Base-by-base conservation (phyloP, 1,140 invertebrate genomes). In the Drosophila kikkawai region DNA sequence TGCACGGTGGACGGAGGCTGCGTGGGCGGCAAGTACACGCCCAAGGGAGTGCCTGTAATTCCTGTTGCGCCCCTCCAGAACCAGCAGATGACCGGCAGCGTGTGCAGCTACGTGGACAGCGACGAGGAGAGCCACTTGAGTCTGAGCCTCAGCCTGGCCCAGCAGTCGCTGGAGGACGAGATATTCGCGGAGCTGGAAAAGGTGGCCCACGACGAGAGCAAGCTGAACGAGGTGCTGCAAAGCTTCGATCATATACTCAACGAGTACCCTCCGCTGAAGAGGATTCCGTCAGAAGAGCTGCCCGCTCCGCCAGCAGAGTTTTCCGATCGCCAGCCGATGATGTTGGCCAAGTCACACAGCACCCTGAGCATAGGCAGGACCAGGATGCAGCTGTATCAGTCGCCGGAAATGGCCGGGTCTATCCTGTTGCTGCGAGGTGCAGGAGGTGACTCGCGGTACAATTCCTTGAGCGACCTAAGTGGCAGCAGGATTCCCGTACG, bases 201-300 rank as follows among this genome's bases (percentile, higher is more conserved):
- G 77, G 90, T 93, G 15, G 80, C 91, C 11, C 91, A 92, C 45
- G 92, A 93, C 57, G 94, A 95, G 69, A 93, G 94, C 11, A 95
- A 95, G 87, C 91, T 95, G 42, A 94, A 94, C 73, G 95, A 93
- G 51, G 95, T 94, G 32, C 93, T 95, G 60, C 94, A 95, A 82
- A 95, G 94, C 50, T 95, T 95, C 69, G 95, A 95, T 84, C 95
- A 94, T 92, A 95, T 95, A 65, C 73, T 92, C 15, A 79, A 57
- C 29, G 91, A 92, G 36, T 92, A 95, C 58, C 93, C 84, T 11
- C 48, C 73, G 5, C 19, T 66, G 47, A 67, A 75, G 47, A 41
- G 37, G 39, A 37, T 19, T 50, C 36, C 36, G 1, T 2, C 34
- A 4, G 68, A 80, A 11, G 42, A 82, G 17, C 12, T 86, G 44